phyloP scores from a whole-genome alignment of 2,113 vertebrate genomes.

The Helogale parvula region DNA sequence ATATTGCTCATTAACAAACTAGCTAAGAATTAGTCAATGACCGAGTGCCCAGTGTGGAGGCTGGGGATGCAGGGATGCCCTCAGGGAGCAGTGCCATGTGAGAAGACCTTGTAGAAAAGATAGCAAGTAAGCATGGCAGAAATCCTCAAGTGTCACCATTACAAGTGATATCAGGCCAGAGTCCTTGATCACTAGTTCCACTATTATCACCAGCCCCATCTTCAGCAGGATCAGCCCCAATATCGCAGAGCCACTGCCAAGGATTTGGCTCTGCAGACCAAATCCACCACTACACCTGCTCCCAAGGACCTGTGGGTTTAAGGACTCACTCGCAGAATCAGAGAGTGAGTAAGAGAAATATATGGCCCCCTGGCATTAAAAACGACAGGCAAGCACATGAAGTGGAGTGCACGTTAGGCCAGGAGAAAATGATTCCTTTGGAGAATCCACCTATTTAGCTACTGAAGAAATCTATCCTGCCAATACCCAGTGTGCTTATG shows the following conservation, averaged over 20 bases:
- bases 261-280: neutral
- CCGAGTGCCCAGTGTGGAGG: neutral
- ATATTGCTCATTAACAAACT: neutral
- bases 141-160: neutral
- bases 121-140: neutral
- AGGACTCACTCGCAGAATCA: neutral
- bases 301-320: neutral
- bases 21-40: neutral
- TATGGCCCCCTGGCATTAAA: neutral
- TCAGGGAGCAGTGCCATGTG: neutral
- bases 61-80: neutral
- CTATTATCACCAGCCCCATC: neutral
- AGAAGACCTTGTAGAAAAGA: neutral
- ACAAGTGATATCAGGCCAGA: neutral
- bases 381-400: neutral
- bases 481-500: neutral
- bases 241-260: neutral
- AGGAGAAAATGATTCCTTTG: neutral
- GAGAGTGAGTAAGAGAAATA: neutral
- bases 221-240: neutral
- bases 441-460: neutral
- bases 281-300: neutral
- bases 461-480: neutral
- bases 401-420: neutral
- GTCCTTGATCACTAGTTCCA: neutral